phyloP scores from a whole-genome alignment of 2,797 vertebrate genomes.

The Manis pentadactyla region DNA sequence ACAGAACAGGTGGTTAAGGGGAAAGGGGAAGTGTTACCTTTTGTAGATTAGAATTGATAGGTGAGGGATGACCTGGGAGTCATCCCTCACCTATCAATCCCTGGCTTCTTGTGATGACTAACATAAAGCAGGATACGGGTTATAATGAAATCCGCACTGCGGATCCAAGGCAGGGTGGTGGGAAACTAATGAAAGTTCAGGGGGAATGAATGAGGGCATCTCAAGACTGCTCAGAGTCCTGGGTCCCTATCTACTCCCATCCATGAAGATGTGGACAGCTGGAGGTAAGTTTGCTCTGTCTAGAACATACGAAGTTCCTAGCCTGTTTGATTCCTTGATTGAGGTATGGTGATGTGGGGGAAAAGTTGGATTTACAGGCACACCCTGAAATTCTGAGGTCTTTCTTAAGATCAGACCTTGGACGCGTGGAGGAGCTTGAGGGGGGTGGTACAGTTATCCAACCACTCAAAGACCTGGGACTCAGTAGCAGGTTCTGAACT shows the following conservation, averaged over 20 bases:
- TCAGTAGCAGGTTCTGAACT: not conserved
- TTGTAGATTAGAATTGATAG: not conserved
- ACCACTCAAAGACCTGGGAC: not conserved
- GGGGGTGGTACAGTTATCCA: not conserved
- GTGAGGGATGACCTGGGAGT: not conserved
- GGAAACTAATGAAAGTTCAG: not conserved
- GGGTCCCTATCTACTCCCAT: not conserved
- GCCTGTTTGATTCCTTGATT: not conserved
- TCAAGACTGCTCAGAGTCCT: not conserved
- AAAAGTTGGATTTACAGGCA: not conserved
- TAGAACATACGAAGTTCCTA: not conserved
- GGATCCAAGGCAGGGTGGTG: not conserved
- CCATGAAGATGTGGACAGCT: not conserved
- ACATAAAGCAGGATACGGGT: not conserved
- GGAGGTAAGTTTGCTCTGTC: not conserved
- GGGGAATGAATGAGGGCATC: accelerated
- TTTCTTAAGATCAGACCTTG: not conserved
- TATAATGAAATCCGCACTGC: not conserved
- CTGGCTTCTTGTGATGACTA: not conserved
- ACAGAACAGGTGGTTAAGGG: not conserved
- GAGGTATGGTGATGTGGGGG: not conserved
- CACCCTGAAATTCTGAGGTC: not conserved
- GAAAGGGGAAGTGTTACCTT: not conserved
- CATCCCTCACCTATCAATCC: too few species aligned
- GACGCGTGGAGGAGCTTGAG: not conserved